Base-by-base conservation (phyloP, 1,140 invertebrate species). In the Caenorhabditis latens region DNA sequence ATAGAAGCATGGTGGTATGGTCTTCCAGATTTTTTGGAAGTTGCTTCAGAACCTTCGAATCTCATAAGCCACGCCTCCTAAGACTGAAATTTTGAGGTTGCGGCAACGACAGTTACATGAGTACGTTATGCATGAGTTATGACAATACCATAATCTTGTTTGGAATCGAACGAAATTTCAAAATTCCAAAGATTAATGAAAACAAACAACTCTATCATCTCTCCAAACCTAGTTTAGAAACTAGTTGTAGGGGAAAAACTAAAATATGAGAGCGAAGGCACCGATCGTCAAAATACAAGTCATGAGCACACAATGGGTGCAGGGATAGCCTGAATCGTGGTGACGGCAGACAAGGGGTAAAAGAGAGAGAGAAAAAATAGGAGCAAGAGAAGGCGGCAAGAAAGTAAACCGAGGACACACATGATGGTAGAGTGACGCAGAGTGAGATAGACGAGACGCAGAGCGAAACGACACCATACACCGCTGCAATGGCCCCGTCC, bases 291-390 rank as follows among this genome's bases (percentile, higher is more conserved):
- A 71, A 79, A 53, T 50, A 79, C 46, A 50, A 79, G 71, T 79
- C 71, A 79, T 79, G 71, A 79, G 71, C 71, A 79, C 71, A 79
- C 71, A 79, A 79, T 79, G 71, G 71, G 71, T 79, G 71, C 71
- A 79, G 71, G 71, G 71, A 79, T 50, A 79, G 46, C 46, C 71
- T 48, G 19, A 3, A 42, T 46, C 19, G 65, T 19, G 46, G 65
- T 71, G 65, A 71, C 65, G 65, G 7, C 65, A 71, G 65, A 71
- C 65, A 42, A 5, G n/a, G 67, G 8, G 42, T 8, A 9, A 5
- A 48, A n/a, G 42, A 46, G 71, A 5, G 19, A 11, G 11, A 21
- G 9, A 42, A 42, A 40, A 53, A 46, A 8, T 19, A 24, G 46
- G 46, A 46, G 46, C 71, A 11, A 50, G n/a, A 50, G 65, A 71